Base-by-base conservation (phyloP, 2,888 invertebrate genomes). In the Dendrolimus pini region DNA sequence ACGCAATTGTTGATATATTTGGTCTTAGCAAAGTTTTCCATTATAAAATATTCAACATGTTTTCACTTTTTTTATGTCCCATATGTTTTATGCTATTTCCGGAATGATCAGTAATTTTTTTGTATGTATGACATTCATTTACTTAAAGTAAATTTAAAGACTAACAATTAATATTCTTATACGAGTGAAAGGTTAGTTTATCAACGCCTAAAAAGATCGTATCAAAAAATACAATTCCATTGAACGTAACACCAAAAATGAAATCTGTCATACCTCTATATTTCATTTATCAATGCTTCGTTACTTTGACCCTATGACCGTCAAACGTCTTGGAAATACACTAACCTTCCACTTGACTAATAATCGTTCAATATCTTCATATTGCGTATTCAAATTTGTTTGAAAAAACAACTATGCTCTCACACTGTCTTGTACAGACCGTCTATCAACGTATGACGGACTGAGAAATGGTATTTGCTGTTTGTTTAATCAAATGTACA, bases 381-480 rank as follows among this genome's bases (percentile, higher is more conserved):
- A 83, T 84, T 83, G 81, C 87, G 77, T 85, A 83, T 82, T 80
- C 72, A 78, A 82, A 74, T 78, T 75, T 78, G 72, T 47, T 47
- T 75, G 73, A 70, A 73, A 75, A 79, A 67, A 66, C 65, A 66
- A 83, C 83, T 83, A 75, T 74, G 67, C 77, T 78, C 85, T 82
- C 82, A 80, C 82, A 77, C 75, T 70, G 76, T 75, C 74, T 78
- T 73, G 79, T 79, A 77, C 73, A 66, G 78, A 80, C 85, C 84
- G 88, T 89, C 89, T 87, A 89, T 89, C 89, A 88, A 80, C 82
- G 79, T 82, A 85, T 87, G 88, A 88, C 85, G 86, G 79, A 78
- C 77, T 73, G 72, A 73, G 71, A 72, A 71, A 62, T 60, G 41
- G 42, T 47, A 56, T 67, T 70, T 73, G 56, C 74, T 7, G 18